Evolutionary conservation across 2,113 vertebrate genomes (phyloP).

Genomic region (Chaetura pelagica): DNA sequence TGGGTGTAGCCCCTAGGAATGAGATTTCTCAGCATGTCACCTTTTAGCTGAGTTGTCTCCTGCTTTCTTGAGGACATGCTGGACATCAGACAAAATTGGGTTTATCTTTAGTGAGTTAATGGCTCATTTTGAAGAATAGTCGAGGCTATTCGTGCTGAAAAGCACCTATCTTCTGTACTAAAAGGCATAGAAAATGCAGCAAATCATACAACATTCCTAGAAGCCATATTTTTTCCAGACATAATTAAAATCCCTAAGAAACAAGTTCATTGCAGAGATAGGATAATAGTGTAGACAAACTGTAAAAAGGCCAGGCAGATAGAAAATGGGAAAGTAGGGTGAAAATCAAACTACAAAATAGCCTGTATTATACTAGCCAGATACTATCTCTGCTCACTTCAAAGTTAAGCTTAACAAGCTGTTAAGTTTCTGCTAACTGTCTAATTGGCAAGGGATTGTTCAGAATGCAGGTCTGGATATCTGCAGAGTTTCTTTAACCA

Average conservation of each 20-base stretch:
- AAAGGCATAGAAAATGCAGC: not conserved
- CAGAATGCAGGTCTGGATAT: conserved; percentile 27
- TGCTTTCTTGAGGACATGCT: not conserved
- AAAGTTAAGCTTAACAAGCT: not conserved
- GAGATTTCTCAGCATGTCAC: not conserved
- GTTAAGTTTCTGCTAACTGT: not conserved
- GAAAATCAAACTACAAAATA: not conserved
- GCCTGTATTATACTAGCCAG: not conserved
- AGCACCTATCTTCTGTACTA: not conserved
- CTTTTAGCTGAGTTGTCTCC: not conserved
- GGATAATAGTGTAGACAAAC: not conserved
- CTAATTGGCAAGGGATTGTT: not conserved
- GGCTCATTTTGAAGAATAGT: not conserved
- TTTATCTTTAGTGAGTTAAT: not conserved
- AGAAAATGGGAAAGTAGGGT: not conserved
- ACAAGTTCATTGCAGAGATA: not conserved
- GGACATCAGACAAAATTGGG: not conserved
- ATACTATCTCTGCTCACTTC: not conserved
- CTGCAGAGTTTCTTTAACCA: conserved; percentile 1
- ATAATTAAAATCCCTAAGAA: not conserved
- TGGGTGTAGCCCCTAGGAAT: not conserved
- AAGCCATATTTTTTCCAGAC: not conserved
- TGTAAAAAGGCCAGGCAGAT: not conserved
- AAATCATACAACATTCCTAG: not conserved
- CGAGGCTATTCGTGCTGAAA: not conserved